These are phyloP conservation scores for Gobio gobio DNA, from an alignment of 2,113 vertebrate species.

Conservation along the genomic window DNA sequence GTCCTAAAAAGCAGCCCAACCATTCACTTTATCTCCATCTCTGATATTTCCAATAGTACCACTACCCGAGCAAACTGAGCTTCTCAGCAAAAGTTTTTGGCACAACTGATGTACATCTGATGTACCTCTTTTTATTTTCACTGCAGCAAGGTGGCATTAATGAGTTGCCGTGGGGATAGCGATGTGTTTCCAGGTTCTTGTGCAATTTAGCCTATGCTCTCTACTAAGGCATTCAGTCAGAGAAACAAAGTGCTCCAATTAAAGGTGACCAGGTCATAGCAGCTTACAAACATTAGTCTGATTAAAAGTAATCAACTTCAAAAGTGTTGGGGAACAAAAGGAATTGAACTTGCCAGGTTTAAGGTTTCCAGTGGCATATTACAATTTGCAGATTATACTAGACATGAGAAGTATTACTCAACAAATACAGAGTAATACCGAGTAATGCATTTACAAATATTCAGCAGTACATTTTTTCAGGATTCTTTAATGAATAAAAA, in stretches of 20 bases:
- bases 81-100: background rate
- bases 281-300: background rate
- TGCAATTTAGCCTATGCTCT: background rate
- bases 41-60: background rate
- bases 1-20: background rate
- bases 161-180: constrained; percentile 6
- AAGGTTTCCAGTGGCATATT: background rate
- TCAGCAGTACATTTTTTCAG: background rate
- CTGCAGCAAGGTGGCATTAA: constrained; percentile 6
- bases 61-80: background rate
- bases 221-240: background rate
- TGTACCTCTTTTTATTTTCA: constrained; percentile 3
- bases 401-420: background rate
- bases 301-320: background rate
- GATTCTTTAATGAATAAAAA: too few relatives aligned
- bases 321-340: background rate
- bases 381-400: background rate
- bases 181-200: background rate
- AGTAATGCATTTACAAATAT: background rate
- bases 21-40: background rate
- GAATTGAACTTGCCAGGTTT: background rate
- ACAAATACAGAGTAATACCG: background rate
- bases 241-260: background rate
- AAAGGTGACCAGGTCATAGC: background rate
- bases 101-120: background rate